phyloP scores from a whole-genome alignment of 2,113 vertebrate species.

The Tauraco erythrolophus region DNA sequence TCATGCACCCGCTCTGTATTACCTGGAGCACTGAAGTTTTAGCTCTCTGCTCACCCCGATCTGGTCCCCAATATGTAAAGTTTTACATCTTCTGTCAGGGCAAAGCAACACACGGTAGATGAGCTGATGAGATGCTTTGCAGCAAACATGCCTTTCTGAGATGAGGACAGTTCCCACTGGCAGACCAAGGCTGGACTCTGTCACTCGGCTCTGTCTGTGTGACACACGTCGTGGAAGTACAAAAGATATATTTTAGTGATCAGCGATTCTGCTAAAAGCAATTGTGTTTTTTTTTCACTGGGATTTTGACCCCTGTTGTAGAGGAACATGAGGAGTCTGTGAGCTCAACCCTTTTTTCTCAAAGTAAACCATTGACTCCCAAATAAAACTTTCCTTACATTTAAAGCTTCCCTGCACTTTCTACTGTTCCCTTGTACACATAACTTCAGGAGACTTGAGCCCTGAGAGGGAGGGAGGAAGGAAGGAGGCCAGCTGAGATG shows the following conservation, averaged over 20 bases:
- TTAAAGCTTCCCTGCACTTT: not conserved
- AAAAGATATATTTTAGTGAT: not conserved
- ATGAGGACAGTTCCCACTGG: not conserved
- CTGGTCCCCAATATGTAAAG: not conserved
- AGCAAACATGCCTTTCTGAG: not conserved
- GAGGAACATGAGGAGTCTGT: not conserved
- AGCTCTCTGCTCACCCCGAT: not conserved
- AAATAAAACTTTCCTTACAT: not conserved
- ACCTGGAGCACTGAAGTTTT: not conserved
- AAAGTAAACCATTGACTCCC: not conserved
- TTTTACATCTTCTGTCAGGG: not conserved
- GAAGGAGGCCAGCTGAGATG: not conserved
- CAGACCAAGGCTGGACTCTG: not conserved
- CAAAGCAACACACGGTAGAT: not conserved
- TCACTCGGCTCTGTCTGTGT: rapidly evolving
- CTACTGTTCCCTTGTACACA: not conserved
- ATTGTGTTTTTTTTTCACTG: not conserved
- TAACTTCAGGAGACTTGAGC: not conserved
- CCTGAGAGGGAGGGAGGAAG: not conserved
- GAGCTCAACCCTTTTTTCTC: not conserved
- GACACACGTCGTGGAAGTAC: rapidly evolving
- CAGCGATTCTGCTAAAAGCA: not conserved
- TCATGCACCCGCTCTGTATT: not conserved
- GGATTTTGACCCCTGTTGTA: not conserved
- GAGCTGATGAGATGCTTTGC: not conserved